Conservation (phyloP, 1,140 invertebrate species). For the Trichogramma pretiosum region DNA sequence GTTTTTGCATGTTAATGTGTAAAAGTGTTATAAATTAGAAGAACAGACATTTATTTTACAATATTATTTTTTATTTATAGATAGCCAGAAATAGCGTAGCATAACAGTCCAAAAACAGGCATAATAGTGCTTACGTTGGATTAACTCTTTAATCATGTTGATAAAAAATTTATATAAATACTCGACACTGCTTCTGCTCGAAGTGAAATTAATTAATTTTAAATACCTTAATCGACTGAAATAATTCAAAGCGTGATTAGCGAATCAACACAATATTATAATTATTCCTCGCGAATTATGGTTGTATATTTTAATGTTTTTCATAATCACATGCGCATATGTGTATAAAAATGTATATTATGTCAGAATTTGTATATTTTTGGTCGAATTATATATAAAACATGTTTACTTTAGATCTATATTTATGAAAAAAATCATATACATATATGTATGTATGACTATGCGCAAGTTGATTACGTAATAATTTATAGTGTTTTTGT, state of each 20-base stretch:
- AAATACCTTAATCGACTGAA: slow-evolving; percentile 15
- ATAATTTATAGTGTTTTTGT: slow-evolving; percentile 18
- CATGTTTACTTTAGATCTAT: background rate
- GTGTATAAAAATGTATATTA: background rate
- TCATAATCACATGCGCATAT: slow-evolving; percentile 1
- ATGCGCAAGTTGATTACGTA: slow-evolving; percentile 10
- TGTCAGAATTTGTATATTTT: too few relatives aligned
- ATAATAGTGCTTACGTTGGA: too few relatives aligned
- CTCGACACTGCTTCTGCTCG: too few relatives aligned
- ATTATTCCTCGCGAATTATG: too few relatives aligned
- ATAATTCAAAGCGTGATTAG: slow-evolving; percentile 15
- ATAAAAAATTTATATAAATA: slow-evolving; percentile 3
- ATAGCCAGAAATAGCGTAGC: slow-evolving; percentile 11
- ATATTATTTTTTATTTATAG: slow-evolving; percentile 15
- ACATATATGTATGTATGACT: slow-evolving; percentile 9
- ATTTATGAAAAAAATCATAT: background rate
- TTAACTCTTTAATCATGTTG: too few relatives aligned
- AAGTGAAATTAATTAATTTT: background rate
- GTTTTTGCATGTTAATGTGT: too few relatives aligned
- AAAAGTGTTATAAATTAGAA: too few relatives aligned
- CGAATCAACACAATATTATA: slow-evolving; percentile 16
- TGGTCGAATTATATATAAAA: background rate
- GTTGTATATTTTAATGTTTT: slow-evolving; percentile 10
- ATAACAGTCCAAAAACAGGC: background rate
- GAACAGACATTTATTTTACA: too few relatives aligned